Evolutionary conservation across 2,113 vertebrate species (phyloP).

Genomic region (Xyliphius kryptos): DNA sequence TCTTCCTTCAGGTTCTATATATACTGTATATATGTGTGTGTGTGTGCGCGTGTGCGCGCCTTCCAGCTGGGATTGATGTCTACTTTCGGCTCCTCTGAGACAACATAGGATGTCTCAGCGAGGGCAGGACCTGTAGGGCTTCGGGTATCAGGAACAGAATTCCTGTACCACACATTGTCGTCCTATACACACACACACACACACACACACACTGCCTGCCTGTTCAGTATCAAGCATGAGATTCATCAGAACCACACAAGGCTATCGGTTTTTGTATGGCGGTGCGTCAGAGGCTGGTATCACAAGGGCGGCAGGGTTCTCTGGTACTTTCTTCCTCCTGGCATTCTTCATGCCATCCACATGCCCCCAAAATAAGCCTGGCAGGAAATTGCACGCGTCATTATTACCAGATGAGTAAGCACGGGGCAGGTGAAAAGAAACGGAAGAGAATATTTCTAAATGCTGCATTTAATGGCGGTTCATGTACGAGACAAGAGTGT

Average conservation of each 20-base stretch:
- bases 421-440: not conserved
- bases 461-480: slow-evolving; percentile 7
- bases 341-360: slow-evolving; percentile 14
- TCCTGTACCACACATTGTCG: slow-evolving; percentile 3
- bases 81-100: slow-evolving; percentile 36
- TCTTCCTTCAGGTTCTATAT: slow-evolving; percentile 8
- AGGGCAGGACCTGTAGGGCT: slow-evolving; percentile 6
- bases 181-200: not conserved
- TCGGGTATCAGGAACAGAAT: slow-evolving; percentile 27
- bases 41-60: too few relatives aligned
- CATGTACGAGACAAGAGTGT: slow-evolving; percentile 14
- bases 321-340: not conserved
- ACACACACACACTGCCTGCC: slow-evolving; percentile 26
- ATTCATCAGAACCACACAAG: slow-evolving; percentile 7
- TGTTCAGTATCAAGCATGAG: slow-evolving; percentile 9
- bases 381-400: slow-evolving; percentile 25
- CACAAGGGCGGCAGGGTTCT: slow-evolving; percentile 21
- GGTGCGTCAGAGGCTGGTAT: slow-evolving; percentile 35
- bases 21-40: too few relatives aligned
- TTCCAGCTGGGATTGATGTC: slow-evolving; percentile 29
- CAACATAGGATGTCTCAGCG: slow-evolving; percentile 13
- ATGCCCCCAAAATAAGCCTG: slow-evolving; percentile 24
- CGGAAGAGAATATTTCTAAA: slow-evolving; percentile 17
- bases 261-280: slow-evolving; percentile 38
- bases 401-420: slow-evolving; percentile 34